These are phyloP conservation scores for Geopemphigus sp. DNA, from an alignment of 1,140 invertebrate species.

Conservation along the genomic window DNA sequence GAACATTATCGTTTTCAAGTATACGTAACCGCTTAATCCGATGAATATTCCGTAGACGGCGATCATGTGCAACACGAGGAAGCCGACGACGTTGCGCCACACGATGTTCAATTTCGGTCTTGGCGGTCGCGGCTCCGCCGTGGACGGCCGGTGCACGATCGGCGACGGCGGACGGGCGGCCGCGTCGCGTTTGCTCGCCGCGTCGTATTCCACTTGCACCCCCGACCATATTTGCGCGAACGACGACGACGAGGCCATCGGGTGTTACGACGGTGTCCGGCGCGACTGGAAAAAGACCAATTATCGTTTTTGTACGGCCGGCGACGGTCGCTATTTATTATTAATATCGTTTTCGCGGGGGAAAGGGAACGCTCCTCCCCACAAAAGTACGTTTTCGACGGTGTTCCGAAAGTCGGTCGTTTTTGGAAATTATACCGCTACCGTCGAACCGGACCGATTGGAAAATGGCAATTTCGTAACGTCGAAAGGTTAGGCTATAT, in stretches of 20 bases:
- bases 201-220: background rate
- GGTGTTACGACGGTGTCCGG: background rate
- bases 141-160: constrained; percentile 56
- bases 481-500: no score
- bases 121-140: background rate
- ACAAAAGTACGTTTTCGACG: no score
- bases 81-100: constrained; percentile 71
- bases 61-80: constrained; percentile 64
- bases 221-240: constrained; percentile 17
- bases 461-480: no score
- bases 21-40: constrained; percentile 53
- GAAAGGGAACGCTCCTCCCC: no score
- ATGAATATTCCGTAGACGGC: constrained; percentile 65
- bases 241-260: constrained; percentile 6
- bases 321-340: no score
- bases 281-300: no score
- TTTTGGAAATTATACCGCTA: no score
- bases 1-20: background rate
- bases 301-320: no score
- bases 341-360: no score
- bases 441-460: no score
- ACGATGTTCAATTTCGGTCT: constrained; percentile 65
- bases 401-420: no score
- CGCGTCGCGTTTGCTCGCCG: background rate
- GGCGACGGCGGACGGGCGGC: constrained; percentile 56